These are phyloP conservation scores for Pyralis farinalis DNA, from an alignment of 2,888 invertebrate genomes.

Conservation along the genomic window DNA sequence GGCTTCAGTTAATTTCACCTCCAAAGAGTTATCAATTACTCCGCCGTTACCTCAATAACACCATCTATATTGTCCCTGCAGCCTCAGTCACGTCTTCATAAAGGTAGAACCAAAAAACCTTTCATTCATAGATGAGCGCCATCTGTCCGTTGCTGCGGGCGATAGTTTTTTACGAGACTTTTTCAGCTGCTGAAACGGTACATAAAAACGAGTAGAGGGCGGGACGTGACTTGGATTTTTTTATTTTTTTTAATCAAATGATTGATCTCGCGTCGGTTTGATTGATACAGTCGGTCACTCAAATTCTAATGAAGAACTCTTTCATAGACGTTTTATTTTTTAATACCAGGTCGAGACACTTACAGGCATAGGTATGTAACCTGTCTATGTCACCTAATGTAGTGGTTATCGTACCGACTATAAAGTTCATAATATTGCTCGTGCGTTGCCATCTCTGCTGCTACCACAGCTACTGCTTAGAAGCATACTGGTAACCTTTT, in stretches of 20 bases:
- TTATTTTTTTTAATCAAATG: conserved; percentile 11
- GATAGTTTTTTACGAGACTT: conserved; percentile 44
- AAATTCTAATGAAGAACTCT: too few species aligned
- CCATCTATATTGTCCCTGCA: conserved; percentile 5
- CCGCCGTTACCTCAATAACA: not conserved
- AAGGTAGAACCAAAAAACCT: conserved; percentile 12
- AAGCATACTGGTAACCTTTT: too few species aligned
- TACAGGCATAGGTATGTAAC: too few species aligned
- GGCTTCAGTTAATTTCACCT: not conserved
- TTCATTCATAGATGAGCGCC: conserved; percentile 34
- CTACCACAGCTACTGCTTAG: too few species aligned
- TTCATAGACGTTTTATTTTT: too few species aligned
- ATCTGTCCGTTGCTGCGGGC: conserved; percentile 33
- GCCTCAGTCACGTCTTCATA: conserved; percentile 8
- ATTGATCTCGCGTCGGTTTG: conserved; percentile 11
- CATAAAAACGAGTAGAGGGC: conserved; percentile 49
- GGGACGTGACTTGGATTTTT: conserved; percentile 24
- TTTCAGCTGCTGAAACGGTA: conserved; percentile 31
- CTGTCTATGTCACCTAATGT: too few species aligned
- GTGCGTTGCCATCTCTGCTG: too few species aligned
- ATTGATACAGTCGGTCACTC: conserved; percentile 3
- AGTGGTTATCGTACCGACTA: too few species aligned
- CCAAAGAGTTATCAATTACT: not conserved
- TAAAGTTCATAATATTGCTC: too few species aligned
- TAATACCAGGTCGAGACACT: too few species aligned